Base-by-base conservation (phyloP, 2,888 invertebrate genomes). In the Sinhomidia bicolor region DNA sequence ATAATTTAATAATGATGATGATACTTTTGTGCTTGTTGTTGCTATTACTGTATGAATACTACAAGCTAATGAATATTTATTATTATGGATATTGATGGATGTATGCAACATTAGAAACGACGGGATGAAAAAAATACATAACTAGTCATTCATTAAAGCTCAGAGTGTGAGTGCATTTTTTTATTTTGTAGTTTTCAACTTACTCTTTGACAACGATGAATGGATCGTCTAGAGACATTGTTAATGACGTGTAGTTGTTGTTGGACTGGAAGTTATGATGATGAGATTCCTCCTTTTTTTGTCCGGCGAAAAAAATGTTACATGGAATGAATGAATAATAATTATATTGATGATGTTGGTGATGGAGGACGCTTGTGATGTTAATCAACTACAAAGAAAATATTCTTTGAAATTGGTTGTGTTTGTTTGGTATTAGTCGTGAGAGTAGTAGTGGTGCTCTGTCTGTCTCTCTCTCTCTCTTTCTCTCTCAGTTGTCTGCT, bases 201-300 rank as follows among this genome's bases (percentile, higher is more conserved):
- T 96, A 99, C 99, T 98, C 98, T 96, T 98, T 98, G 93, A 99
- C 98, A 94, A 98, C 98, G 96, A 98, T 98, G 95, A 98, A 99
- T 92, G 99, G 99, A 95, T 99, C 99, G 95, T 99, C 98, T 95
- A 98, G 96, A 96, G 98, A 98, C 98, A 99, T 98, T 20, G 20
- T 62, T 82, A 26, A 51, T 32, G 44, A 20, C 9, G 36, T 20
- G 23, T 10, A 32, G 20, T 68, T 29, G 10, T n/a, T n/a, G n/a
- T n/a, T n/a, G n/a, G 71, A 36, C 14, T 71, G 44, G 71, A 71
- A 71, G n/a, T n/a, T n/a, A 44, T 71, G 4, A 20, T 17, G 71
- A 36, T 36, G 44, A 44, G 71, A 44, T 36, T 71, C 65, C 3
- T 68, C 10, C 32, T 68, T 36, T 1, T 71, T 20, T 71, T n/a